Evolutionary conservation across 2,113 vertebrate species (phyloP).

Genomic region (Ovibos moschatus): DNA sequence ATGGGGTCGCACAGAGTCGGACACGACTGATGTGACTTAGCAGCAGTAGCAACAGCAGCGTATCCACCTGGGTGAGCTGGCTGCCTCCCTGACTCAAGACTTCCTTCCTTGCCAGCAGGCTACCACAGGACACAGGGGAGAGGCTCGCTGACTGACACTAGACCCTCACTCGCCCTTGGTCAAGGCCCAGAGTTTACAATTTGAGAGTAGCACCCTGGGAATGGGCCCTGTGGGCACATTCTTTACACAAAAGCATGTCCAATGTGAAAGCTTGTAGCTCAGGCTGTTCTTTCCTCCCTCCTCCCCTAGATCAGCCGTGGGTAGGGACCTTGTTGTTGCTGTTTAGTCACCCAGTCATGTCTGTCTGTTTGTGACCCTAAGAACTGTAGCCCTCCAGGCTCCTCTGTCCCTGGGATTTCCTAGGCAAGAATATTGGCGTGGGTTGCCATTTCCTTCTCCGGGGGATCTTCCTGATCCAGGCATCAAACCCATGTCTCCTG

Average conservation of each 20-base stretch:
- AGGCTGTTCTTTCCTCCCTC: background rate
- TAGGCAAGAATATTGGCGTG: background rate
- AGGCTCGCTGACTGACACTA: background rate
- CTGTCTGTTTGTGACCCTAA: background rate
- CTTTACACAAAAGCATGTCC: background rate
- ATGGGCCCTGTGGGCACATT: rapidly evolving
- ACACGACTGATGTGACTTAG: rapidly evolving
- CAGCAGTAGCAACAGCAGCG: background rate
- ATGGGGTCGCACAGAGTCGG: background rate
- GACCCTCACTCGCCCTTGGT: background rate
- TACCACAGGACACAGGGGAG: background rate
- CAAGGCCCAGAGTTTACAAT: background rate
- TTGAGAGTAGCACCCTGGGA: background rate
- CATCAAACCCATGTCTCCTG: background rate
- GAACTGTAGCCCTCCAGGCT: background rate
- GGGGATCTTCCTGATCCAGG: background rate
- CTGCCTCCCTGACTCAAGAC: background rate
- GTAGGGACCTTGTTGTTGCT: background rate
- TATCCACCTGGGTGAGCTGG: background rate
- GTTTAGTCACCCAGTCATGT: background rate
- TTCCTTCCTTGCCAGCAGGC: background rate
- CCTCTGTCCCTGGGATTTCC: background rate
- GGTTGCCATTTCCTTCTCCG: background rate
- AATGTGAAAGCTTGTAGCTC: background rate
- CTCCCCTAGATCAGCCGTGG: background rate